Evolutionary conservation across 2,888 invertebrate genomes (phyloP).

Genomic region (Tenodera sinensis): DNA sequence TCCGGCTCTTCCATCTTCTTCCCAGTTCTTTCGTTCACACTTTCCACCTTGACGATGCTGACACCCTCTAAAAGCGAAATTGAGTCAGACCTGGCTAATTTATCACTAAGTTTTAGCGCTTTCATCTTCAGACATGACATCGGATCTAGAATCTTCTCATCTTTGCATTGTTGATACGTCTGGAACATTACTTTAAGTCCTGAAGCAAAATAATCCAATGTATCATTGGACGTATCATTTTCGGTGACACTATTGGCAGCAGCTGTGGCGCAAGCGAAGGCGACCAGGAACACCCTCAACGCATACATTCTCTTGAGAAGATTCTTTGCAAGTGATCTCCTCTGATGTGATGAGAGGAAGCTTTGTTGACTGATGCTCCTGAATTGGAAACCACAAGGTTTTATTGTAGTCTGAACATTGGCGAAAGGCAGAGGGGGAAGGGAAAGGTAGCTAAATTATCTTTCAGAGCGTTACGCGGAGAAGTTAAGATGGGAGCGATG

Average conservation of each 20-base stretch:
- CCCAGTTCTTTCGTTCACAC: not conserved
- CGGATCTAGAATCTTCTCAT: not conserved
- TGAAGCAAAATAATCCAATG: not conserved
- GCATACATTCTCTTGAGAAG: not conserved
- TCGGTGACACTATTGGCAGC: not conserved
- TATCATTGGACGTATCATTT: not conserved
- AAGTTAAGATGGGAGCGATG: not conserved
- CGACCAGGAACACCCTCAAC: not conserved
- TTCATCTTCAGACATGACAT: conserved; percentile 20
- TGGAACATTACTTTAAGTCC: conserved; percentile 14
- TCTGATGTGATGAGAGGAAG: not conserved
- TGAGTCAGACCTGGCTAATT: not conserved
- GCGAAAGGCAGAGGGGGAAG: not conserved
- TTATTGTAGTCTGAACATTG: not conserved
- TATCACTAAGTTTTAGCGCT: conserved; percentile 20
- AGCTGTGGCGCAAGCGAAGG: not conserved
- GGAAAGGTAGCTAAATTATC: not conserved
- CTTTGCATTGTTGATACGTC: conserved; percentile 19
- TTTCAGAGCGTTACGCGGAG: conserved; percentile 1
- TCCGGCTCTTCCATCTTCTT: not conserved
- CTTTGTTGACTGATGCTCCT: not conserved
- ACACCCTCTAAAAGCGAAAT: conserved; percentile 23
- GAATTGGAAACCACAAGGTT: not conserved
- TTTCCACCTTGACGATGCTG: not conserved
- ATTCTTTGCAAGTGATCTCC: not conserved